Conservation (phyloP, 2,113 vertebrate genomes). For the Montifringilla adamsi region DNA sequence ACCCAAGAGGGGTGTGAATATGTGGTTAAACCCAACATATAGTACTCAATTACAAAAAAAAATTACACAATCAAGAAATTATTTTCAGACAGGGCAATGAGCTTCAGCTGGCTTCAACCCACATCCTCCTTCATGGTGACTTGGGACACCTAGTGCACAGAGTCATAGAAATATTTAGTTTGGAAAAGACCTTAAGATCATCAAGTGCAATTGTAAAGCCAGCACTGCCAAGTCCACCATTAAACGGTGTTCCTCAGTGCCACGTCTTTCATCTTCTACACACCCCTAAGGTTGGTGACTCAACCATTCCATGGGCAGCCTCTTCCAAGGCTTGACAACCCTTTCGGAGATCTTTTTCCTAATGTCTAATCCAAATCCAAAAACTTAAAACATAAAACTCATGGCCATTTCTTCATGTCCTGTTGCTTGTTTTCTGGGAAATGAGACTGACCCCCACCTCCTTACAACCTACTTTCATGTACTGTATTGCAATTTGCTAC, state of each 20-base stretch:
- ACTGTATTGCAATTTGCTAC: background rate
- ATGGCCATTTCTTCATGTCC: background rate
- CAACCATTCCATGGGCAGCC: background rate
- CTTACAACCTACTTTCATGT: background rate
- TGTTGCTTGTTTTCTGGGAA: background rate
- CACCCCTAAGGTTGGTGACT: accelerated
- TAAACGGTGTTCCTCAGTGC: accelerated
- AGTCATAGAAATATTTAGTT: background rate
- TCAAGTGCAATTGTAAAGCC: accelerated
- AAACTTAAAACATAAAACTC: background rate
- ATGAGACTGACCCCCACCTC: background rate
- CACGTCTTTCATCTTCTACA: accelerated
- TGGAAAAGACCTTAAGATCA: background rate
- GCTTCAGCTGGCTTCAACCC: background rate
- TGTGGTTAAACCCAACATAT: accelerated
- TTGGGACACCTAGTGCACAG: background rate
- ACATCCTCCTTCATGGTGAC: background rate
- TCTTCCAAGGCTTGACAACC: background rate
- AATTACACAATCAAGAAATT: background rate
- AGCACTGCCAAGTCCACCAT: background rate
- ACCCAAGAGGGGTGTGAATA: background rate
- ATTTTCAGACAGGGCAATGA: background rate
- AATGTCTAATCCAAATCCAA: background rate
- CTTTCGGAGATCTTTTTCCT: background rate
- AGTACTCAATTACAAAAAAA: background rate